Evolutionary conservation across 2,797 vertebrate genomes (phyloP).

Genomic region (Tokudaia muenninki): DNA sequence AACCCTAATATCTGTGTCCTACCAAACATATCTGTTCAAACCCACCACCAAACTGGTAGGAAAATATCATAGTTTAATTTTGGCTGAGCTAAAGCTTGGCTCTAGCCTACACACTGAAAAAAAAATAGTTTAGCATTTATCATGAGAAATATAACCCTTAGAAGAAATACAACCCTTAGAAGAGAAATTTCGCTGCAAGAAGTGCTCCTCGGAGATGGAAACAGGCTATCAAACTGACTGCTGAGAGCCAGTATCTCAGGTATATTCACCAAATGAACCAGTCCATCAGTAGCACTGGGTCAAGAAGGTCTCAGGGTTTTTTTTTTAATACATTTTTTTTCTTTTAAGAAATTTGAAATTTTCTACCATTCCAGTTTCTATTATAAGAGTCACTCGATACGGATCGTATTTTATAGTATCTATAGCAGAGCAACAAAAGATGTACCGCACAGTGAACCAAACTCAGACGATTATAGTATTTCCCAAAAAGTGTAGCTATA

Average conservation of each 20-base stretch:
- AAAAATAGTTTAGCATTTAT: not conserved
- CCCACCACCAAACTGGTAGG: not conserved
- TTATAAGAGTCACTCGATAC: not conserved
- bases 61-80: not conserved
- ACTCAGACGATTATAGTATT: not conserved
- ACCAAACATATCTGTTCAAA: not conserved
- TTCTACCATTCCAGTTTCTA: not conserved
- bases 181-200: constrained; percentile 12
- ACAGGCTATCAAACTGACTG: not conserved
- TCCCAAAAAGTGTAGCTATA: not conserved
- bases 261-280: not conserved
- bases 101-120: not conserved
- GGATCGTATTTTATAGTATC: not conserved
- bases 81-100: not conserved
- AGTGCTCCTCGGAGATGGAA: not conserved
- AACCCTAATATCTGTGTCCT: not conserved
- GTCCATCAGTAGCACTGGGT: not conserved
- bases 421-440: not conserved
- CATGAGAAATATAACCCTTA: not conserved
- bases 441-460: not conserved
- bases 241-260: not conserved
- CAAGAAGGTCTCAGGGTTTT: not conserved
- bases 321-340: not conserved
- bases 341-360: not conserved
- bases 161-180: not conserved